Conservation (phyloP, 2,797 vertebrate species). For the Thaleichthys pacificus region DNA sequence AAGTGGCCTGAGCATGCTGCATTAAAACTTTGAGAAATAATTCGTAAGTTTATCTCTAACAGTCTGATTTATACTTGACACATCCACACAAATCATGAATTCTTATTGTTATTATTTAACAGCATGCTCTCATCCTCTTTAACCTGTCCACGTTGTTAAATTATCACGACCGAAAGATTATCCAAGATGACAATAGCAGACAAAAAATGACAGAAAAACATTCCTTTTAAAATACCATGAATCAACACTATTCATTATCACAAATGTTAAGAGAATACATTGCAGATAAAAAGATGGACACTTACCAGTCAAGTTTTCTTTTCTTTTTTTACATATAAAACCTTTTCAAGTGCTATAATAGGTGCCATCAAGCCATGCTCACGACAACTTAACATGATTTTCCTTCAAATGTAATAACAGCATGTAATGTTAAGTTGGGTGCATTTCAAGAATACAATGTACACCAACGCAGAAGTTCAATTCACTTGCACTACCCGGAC, state of each 20-base stretch:
- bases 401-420: conserved; percentile 42
- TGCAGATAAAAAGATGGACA: conserved; percentile 55
- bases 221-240: too few species aligned
- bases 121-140: conserved; percentile 10
- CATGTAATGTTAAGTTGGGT: conserved; percentile 60
- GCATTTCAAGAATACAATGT: conserved; percentile 53
- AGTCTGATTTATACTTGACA: not conserved
- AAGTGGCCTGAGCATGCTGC: not conserved
- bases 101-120: conserved; percentile 15
- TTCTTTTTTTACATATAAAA: too few species aligned
- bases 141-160: not conserved
- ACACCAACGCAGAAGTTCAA: conserved; percentile 75
- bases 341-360: conserved; percentile 44
- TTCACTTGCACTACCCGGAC: conserved; percentile 70
- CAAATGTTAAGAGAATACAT: conserved; percentile 31
- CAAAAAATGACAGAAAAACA: not conserved
- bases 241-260: not conserved
- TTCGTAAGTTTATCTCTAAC: not conserved
- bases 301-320: conserved; percentile 76
- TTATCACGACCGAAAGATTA: conserved; percentile 8
- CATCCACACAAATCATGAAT: not conserved
- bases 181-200: not conserved
- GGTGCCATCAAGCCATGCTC: not conserved
- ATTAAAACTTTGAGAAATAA: not conserved
- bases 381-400: conserved; percentile 12